phyloP scores from a whole-genome alignment of 2,888 invertebrate species.

The Epinotia bilunana region DNA sequence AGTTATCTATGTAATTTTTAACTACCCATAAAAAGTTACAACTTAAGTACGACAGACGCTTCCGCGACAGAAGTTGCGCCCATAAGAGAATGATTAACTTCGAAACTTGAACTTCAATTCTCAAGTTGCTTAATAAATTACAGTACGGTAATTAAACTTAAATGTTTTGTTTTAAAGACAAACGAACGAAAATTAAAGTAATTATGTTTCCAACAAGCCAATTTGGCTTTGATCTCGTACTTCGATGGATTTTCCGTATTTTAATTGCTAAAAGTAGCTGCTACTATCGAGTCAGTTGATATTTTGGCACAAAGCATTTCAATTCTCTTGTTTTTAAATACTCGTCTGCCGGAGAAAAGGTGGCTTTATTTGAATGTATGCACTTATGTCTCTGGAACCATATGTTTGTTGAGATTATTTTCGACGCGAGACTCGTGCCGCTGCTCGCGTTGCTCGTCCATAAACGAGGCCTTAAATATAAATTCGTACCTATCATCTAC shows the following conservation, averaged over 20 bases:
- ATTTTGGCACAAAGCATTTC: no score
- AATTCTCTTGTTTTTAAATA: no score
- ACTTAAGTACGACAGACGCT: neutral
- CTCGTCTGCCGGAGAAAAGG: no score
- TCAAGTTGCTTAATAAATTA: slow-evolving; percentile 32
- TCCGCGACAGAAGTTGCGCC: neutral
- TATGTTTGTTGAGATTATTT: no score
- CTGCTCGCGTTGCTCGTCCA: no score
- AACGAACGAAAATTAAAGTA: slow-evolving; percentile 1
- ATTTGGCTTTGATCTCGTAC: neutral
- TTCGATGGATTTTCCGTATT: neutral
- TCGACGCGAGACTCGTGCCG: no score
- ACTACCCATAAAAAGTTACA: neutral
- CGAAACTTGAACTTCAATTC: slow-evolving; percentile 12
- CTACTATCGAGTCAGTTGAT: no score
- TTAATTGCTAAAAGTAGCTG: neutral
- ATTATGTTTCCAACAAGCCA: slow-evolving; percentile 7
- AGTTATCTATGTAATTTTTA: neutral
- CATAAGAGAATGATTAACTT: slow-evolving; percentile 6
- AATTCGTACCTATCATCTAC: neutral
- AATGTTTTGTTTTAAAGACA: slow-evolving; percentile 8
- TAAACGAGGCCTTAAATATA: no score
- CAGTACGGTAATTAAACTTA: slow-evolving; percentile 15
- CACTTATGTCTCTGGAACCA: no score
- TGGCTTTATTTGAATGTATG: no score